A percentile compares a stretch with the other conserved stretches of the same genome.
phyloP scores from a whole-genome alignment of 1,140 invertebrate species.

The Drosophila orosa region DNA sequence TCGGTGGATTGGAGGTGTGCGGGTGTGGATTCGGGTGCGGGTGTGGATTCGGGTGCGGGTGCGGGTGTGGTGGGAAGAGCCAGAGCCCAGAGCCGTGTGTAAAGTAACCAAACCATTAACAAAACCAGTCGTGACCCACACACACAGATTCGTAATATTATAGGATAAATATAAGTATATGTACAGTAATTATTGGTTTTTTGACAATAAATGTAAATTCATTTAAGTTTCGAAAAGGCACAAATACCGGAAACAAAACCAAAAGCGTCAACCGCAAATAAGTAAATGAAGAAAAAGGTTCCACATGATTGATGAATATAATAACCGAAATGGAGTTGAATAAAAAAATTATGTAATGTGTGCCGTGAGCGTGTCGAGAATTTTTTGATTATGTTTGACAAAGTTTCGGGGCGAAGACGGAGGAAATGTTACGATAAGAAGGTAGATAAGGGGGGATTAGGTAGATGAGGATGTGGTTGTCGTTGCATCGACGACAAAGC shows the following conservation, averaged over 20 bases:
- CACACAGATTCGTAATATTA: slow-evolving; percentile 46
- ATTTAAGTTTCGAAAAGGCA: slow-evolving; percentile 73
- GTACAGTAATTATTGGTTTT: slow-evolving; percentile 70
- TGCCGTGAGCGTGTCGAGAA: slow-evolving; percentile 66
- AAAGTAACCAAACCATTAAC: slow-evolving; percentile 68
- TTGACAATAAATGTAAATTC: slow-evolving; percentile 72
- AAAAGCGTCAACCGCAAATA: slow-evolving; percentile 54
- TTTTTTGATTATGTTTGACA: slow-evolving; percentile 65
- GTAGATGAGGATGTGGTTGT: slow-evolving; percentile 31
- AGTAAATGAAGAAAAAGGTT: slow-evolving; percentile 55
- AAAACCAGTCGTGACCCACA: slow-evolving; percentile 71
- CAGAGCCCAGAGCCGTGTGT: slow-evolving; percentile 51
- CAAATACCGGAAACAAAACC: slow-evolving; percentile 72
- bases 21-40: slow-evolving; percentile 7
- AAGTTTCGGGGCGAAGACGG: slow-evolving; percentile 15
- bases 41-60: slow-evolving; percentile 33
- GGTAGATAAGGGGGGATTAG: slow-evolving; percentile 34
- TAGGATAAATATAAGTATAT: slow-evolving; percentile 47
- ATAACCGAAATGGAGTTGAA: slow-evolving; percentile 55
- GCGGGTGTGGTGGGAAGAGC: slow-evolving; percentile 54
- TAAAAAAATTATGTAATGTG: slow-evolving; percentile 74
- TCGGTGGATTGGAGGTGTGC: slow-evolving; percentile 43
- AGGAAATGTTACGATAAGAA: slow-evolving; percentile 33
- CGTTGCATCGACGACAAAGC: slow-evolving; percentile 55
- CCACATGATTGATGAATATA: slow-evolving; percentile 75